These are phyloP conservation scores for Moxostoma hubbsi DNA, from an alignment of 2,797 vertebrate species.

Conservation along the genomic window DNA sequence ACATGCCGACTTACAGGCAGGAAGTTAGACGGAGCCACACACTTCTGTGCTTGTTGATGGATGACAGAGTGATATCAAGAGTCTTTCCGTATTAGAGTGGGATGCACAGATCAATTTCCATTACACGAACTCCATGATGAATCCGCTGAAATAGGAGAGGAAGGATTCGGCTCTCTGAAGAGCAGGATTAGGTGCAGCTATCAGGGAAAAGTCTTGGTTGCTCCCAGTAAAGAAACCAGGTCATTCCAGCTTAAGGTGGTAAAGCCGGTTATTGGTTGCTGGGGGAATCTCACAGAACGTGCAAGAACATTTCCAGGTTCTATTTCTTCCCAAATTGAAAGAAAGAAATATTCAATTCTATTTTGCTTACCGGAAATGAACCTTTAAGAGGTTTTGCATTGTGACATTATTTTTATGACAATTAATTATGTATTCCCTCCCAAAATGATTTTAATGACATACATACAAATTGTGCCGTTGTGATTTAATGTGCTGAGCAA, in stretches of 20 bases:
- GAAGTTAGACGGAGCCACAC: constrained; percentile 2
- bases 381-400: no score
- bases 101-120: constrained; percentile 19
- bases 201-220: not conserved
- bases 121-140: constrained; percentile 10
- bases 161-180: not conserved
- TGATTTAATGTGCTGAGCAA: no score
- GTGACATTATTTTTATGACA: no score
- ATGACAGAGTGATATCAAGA: constrained; percentile 19
- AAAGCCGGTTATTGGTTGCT: not conserved
- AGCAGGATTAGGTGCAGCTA: constrained; percentile 3
- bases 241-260: not conserved
- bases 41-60: constrained; percentile 23
- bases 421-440: no score
- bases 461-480: no score
- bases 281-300: not conserved
- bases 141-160: not conserved
- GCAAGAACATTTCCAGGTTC: no score
- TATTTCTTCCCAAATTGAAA: no score
- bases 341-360: no score
- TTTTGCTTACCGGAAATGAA: no score
- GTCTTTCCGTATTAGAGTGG: constrained; percentile 17
- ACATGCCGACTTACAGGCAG: constrained; percentile 7
- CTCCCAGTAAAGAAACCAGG: not conserved
- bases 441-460: no score